Evolutionary conservation across 2,113 vertebrate species (phyloP).

Genomic region (Ophiodon elongatus): DNA sequence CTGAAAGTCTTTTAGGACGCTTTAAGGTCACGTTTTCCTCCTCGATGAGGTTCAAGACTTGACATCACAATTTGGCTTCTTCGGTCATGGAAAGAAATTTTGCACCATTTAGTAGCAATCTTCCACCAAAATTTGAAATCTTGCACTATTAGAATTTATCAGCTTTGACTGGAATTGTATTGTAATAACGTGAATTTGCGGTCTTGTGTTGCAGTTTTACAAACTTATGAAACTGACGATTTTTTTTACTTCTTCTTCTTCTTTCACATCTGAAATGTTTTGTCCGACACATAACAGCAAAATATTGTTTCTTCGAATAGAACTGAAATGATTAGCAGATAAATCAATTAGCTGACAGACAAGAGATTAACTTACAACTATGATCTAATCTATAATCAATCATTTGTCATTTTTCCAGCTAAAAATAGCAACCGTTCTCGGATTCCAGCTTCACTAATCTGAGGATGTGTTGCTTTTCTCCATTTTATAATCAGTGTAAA

Average conservation of each 20-base stretch:
- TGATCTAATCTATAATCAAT: neutral
- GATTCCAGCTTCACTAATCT: neutral
- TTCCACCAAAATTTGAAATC: neutral
- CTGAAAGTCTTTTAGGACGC: neutral
- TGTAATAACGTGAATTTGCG: neutral
- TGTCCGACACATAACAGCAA: neutral
- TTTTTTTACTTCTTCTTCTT: constrained; percentile 12
- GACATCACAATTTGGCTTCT: neutral
- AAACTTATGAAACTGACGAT: neutral
- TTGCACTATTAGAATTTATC: neutral
- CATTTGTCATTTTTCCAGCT: neutral
- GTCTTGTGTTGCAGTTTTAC: neutral
- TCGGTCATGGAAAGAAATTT: neutral
- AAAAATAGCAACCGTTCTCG: neutral
- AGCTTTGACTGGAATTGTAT: neutral
- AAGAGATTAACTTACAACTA: neutral
- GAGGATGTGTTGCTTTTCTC: neutral
- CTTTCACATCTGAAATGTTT: neutral
- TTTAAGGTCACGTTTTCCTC: neutral
- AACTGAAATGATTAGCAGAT: neutral
- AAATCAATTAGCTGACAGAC: neutral
- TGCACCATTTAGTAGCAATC: neutral
- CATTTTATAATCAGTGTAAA: neutral
- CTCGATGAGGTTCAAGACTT: neutral
- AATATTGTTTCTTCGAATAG: neutral